These are phyloP conservation scores for Harmothoe impar DNA, from an alignment of 2,888 invertebrate genomes.

Conservation along the genomic window DNA sequence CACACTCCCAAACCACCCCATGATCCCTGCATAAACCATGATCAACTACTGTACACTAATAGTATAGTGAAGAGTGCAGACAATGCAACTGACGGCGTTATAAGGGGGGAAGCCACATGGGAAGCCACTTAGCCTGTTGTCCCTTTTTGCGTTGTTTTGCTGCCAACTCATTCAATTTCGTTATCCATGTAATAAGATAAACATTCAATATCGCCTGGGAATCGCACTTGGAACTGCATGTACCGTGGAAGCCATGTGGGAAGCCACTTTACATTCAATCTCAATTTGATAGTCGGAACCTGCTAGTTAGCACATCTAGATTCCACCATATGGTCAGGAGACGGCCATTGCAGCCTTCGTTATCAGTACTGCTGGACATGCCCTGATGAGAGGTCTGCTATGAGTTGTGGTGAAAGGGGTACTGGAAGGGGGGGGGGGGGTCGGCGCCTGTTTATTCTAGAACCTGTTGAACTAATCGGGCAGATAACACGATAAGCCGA, in stretches of 20 bases:
- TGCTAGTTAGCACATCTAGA: not conserved
- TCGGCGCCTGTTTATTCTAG: not conserved
- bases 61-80: too few species aligned
- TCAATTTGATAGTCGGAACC: not conserved
- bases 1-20: too few species aligned
- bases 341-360: not conserved
- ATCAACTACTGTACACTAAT: too few species aligned
- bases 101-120: too few species aligned
- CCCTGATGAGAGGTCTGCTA: not conserved
- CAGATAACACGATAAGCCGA: slow-evolving; percentile 1
- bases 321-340: not conserved
- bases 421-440: not conserved
- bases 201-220: too few species aligned
- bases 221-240: too few species aligned
- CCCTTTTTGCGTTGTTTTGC: too few species aligned
- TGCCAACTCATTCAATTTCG: too few species aligned
- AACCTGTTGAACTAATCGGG: not conserved
- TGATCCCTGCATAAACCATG: too few species aligned
- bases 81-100: too few species aligned
- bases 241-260: not conserved
- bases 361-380: slow-evolving; percentile 16
- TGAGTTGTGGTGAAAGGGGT: not conserved
- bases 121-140: too few species aligned
- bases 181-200: too few species aligned
- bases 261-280: not conserved